Percentiles rank a stretch among this genome's conserved stretches.
These are phyloP conservation scores for Agelas oroides DNA, from an alignment of 37 sponge, comb jelly and placozoan species.

Conservation along the genomic window DNA sequence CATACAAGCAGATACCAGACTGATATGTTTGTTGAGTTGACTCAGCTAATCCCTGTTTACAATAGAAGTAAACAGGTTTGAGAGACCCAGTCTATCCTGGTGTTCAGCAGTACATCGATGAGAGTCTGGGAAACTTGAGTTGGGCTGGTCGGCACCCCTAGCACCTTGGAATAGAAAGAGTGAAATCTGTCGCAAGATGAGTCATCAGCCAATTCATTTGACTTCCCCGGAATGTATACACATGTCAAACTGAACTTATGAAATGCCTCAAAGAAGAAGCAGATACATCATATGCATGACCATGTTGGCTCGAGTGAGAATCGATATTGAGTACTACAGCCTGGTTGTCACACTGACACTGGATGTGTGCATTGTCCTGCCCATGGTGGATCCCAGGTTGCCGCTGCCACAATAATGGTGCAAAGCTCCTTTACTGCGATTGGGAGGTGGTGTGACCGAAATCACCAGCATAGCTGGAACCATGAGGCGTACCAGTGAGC, in stretches of 20 bases:
- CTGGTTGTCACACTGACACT: slow-evolving; percentile 16
- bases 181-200: slow-evolving; percentile 17
- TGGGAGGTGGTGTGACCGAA: neutral
- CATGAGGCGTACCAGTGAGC: neutral
- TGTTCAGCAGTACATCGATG: neutral
- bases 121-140: neutral
- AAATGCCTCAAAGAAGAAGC: slow-evolving; percentile 13
- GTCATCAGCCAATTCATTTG: slow-evolving; percentile 22
- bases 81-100: slow-evolving; percentile 48
- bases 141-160: neutral
- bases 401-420: slow-evolving; percentile 15
- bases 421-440: slow-evolving; percentile 40
- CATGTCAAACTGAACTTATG: neutral
- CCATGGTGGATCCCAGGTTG: slow-evolving; percentile 18
- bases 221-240: slow-evolving; percentile 1
- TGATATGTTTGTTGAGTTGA: slow-evolving; percentile 30
- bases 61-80: neutral
- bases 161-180: neutral
- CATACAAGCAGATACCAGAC: slow-evolving; percentile 11
- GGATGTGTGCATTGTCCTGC: neutral
- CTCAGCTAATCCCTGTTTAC: slow-evolving; percentile 24
- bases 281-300: slow-evolving; percentile 13
- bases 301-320: neutral
- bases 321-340: slow-evolving; percentile 6
- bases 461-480: slow-evolving; percentile 21